Percentiles rank a stretch among this genome's conserved stretches.
Evolutionary conservation across 2,797 vertebrate genomes (phyloP).

Genomic region (Petrocephalus sullivani): DNA sequence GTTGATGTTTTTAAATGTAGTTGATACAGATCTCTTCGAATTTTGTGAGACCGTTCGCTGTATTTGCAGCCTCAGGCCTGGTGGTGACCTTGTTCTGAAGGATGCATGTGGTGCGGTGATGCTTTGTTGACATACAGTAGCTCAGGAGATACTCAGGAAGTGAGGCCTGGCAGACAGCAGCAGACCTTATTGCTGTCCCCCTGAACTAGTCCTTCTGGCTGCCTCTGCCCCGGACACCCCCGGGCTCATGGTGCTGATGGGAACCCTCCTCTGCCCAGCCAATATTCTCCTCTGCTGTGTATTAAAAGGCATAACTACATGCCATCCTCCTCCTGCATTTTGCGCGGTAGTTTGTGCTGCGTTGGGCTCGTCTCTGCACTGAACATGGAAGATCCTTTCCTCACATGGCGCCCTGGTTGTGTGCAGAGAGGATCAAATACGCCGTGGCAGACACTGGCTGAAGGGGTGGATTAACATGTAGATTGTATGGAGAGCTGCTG

Average conservation of each 20-base stretch:
- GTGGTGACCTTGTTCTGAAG: background rate
- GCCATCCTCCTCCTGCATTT: background rate
- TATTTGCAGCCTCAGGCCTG: background rate
- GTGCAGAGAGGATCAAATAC: background rate
- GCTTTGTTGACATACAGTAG: conserved; percentile 44
- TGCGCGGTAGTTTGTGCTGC: background rate
- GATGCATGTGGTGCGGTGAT: background rate
- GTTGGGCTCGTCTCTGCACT: background rate
- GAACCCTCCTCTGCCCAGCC: background rate
- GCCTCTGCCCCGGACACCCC: background rate
- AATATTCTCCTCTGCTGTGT: background rate
- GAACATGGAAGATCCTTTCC: background rate
- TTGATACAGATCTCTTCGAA: background rate
- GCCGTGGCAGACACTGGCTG: background rate
- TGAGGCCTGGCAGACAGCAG: conserved; percentile 33
- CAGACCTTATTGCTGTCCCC: background rate
- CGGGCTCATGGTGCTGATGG: background rate
- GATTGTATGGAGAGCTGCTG: background rate
- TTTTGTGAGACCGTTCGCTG: background rate
- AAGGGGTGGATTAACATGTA: background rate
- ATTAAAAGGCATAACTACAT: background rate
- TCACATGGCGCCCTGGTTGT: background rate
- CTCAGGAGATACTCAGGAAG: conserved; percentile 11
- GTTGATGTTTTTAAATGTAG: background rate
- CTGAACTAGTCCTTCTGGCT: background rate